Evolutionary conservation across 2,797 vertebrate genomes (phyloP).

Genomic region (Rousettus madagascariensis): DNA sequence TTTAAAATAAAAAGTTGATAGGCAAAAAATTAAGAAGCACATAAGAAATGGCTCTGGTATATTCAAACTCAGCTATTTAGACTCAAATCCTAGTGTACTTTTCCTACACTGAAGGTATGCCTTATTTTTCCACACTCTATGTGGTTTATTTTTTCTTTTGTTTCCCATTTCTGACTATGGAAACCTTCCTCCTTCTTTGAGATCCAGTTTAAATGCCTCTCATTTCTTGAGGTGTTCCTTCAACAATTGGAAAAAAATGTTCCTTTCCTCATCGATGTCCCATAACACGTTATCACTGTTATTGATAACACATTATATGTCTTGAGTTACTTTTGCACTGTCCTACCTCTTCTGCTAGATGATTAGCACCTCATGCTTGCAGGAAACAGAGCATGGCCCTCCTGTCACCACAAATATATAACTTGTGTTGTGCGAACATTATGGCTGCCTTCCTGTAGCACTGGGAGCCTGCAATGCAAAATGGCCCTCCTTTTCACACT

Average conservation of each 20-base stretch:
- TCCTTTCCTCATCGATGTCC: not conserved
- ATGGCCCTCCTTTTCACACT: not conserved
- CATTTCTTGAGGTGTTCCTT: constrained; percentile 36
- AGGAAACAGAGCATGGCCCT: not conserved
- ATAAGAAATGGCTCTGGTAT: not conserved
- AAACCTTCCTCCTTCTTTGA: constrained; percentile 37
- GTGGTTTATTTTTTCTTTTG: not conserved
- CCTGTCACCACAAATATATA: not conserved
- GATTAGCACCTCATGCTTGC: not conserved
- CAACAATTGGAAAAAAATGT: not conserved
- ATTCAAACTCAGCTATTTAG: not conserved
- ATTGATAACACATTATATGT: not conserved
- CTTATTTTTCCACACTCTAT: not conserved
- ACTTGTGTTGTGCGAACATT: not conserved
- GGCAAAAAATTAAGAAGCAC: not conserved
- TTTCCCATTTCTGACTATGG: not conserved
- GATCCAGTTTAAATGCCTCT: constrained; percentile 21
- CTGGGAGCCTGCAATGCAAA: not conserved
- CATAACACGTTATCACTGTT: not conserved
- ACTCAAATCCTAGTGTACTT: not conserved
- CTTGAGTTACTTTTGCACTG: not conserved
- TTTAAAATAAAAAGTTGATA: constrained; percentile 46
- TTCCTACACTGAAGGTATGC: not conserved
- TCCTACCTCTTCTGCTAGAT: not conserved
- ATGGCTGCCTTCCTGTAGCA: not conserved